These are phyloP conservation scores for Adelosebastes latens DNA, from an alignment of 2,797 vertebrate species.

Conservation along the genomic window DNA sequence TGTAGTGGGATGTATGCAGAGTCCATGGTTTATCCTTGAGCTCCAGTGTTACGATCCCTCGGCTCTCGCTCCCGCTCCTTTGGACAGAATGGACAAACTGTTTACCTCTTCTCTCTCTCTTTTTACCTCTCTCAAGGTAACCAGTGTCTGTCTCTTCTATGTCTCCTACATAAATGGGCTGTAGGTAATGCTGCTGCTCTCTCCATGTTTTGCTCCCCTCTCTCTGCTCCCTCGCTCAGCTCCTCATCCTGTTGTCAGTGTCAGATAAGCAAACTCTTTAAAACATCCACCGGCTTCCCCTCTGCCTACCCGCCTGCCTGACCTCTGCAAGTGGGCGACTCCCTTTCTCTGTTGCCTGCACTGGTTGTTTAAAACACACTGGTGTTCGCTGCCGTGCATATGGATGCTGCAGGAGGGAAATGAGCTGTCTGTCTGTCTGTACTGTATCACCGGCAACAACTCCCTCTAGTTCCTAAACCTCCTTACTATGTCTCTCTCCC, in stretches of 20 bases:
- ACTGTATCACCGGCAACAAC: slow-evolving; percentile 61
- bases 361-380: slow-evolving; percentile 54
- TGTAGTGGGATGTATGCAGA: slow-evolving; percentile 84
- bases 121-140: slow-evolving; percentile 51
- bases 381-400: slow-evolving; percentile 24
- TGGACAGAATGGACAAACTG: slow-evolving; percentile 70
- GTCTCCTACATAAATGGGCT: slow-evolving; percentile 47
- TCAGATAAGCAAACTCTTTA: slow-evolving; percentile 77
- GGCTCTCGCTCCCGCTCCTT: slow-evolving; percentile 77
- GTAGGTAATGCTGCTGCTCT: slow-evolving; percentile 34
- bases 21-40: slow-evolving; percentile 89
- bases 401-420: slow-evolving; percentile 51
- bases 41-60: slow-evolving; percentile 87
- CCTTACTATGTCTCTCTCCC: slow-evolving; percentile 73
- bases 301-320: slow-evolving; percentile 60
- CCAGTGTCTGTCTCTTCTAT: slow-evolving; percentile 49
- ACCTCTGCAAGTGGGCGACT: slow-evolving; percentile 67
- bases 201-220: slow-evolving; percentile 69
- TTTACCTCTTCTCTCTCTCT: slow-evolving; percentile 43
- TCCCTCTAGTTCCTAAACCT: slow-evolving; percentile 74
- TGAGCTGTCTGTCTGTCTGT: slow-evolving; percentile 47
- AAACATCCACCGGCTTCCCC: slow-evolving; percentile 74
- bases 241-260: slow-evolving; percentile 83
- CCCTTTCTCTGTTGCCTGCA: slow-evolving; percentile 62
- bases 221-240: slow-evolving; percentile 62